Evolutionary conservation across 35 echinoderm and acorn worm genomes (phyloP), one percentile per base, ranked within the genome.

Genomic region (Chiridota heheva): DNA sequence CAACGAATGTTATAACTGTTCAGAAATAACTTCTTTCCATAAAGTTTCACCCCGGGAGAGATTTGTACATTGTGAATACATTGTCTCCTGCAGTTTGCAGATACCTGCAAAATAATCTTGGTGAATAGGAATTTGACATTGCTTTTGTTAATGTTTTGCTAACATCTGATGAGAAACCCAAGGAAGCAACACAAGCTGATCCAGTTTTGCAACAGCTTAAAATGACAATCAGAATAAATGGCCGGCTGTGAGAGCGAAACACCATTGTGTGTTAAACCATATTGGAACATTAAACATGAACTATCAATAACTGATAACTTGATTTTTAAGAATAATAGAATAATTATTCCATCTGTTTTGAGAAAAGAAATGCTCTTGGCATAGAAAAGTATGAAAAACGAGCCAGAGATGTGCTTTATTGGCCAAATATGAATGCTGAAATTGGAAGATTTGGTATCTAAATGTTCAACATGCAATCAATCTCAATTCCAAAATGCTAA

Each of bases 1-100:
- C 88, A 86, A 48, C 65, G 61, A 77, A 91, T 91, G 82, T 57
- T 86, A 36, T 91, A 28, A 37, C 7, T 67, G 44, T 91, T 3
- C 82, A 86, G 61, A 45, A 46, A 17, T 91, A 91, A 36, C 33
- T 41, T 6, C 27, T 86, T 5, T 30, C 22, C 8, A 37, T 55
- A 58, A 47, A 5, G 6, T 69, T 44, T 24, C 48, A 69, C 38
- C 67, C 30, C 48, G 61, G 61, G 10, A 68, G 22, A 35, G 60
- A 66, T 45, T 31, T 82, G 42, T 37, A 70, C 37, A 31, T 82
- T 34, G 62, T 63, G 33, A 63, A 82, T 82, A 47, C 80, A 43
- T 32, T 70, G n/a, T 30, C 51, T 5, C 25, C 40, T 44, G 26
- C 5, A 73, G 22, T 29, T 7, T 25, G 41, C 7, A 2, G 41